Evolutionary conservation across 2,888 invertebrate genomes (phyloP), one percentile per base, ranked within the genome.

Genomic region (Andrena bicolor): DNA sequence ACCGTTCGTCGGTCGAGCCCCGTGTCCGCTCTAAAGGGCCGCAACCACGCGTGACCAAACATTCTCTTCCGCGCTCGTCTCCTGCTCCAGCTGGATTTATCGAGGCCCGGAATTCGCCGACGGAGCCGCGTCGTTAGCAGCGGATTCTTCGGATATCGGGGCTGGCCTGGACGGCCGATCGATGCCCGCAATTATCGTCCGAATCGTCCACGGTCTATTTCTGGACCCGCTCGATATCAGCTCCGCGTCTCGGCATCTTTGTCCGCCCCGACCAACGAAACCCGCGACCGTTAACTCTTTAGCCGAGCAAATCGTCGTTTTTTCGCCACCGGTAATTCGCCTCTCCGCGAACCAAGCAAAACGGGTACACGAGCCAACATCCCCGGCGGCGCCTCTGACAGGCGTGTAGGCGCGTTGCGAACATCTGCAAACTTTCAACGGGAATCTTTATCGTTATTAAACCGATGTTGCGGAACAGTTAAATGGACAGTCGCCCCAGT

Each of bases 1-100:
- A 75, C 81, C 63, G 78, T 79, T 82, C 77, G 75, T 78, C 76
- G 73, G 76, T n/a, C 87, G 81, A 86, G 82, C 49, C 63, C 26
- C 83, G 88, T 88, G 90, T 90, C 90, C 90, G 89, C 89, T 90
- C 89, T 87, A 89, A 90, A 88, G 88, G 83, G 85, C 89, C 85
- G 90, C 92, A 92, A 90, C 91, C 91, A 91, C 92, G 92, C 92
- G 92, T 93, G 91, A 93, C 92, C 90, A 88, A 90, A 92, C 90
- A 91, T 90, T 92, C 91, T 90, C 92, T 92, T 91, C 91, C 92
- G 89, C 80, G 82, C 79, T 71, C 69, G 76, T 86, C 76, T 75
- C 69, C 73, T 49, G 41, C 63, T 51, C 76, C 73, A 28, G 26
- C 58, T 74, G 71, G 77, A 82, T 88, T 88, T 85, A 86, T 88